Conservation (phyloP, 2,888 invertebrate genomes). For the Elgonia sp. region DNA sequence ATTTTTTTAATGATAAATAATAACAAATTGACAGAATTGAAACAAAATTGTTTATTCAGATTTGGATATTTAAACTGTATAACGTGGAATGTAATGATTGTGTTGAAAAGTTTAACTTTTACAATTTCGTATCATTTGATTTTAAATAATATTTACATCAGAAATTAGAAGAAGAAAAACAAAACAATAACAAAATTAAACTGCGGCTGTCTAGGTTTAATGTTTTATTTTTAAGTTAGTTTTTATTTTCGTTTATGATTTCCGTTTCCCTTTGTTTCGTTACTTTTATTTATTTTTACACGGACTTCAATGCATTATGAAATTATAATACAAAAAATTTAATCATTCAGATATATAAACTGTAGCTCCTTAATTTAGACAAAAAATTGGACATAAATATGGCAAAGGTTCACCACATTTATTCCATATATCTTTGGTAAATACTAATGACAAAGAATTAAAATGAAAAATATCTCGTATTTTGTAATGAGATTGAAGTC, state of each 20-base stretch:
- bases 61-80: too few species aligned
- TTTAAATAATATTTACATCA: background rate
- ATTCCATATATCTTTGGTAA: background rate
- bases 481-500: background rate
- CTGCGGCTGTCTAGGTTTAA: conserved; percentile 69
- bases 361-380: background rate
- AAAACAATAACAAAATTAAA: conserved; percentile 39
- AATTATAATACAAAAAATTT: background rate
- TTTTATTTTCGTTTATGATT: conserved; percentile 61
- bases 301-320: conserved; percentile 9
- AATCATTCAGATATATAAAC: background rate
- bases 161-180: background rate
- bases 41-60: background rate
- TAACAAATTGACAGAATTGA: background rate
- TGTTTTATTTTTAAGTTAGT: conserved; percentile 60
- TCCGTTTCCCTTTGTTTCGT: conserved; percentile 54
- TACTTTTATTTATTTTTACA: conserved; percentile 29
- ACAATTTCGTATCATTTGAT: background rate
- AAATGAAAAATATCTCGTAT: background rate
- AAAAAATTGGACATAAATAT: too few species aligned
- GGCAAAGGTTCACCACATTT: too few species aligned
- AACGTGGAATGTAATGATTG: conserved; percentile 34
- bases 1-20: background rate
- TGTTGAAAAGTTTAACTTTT: conserved; percentile 55
- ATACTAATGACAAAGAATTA: background rate